Conservation (phyloP, 2,888 invertebrate species). For the Troides aeacus region DNA sequence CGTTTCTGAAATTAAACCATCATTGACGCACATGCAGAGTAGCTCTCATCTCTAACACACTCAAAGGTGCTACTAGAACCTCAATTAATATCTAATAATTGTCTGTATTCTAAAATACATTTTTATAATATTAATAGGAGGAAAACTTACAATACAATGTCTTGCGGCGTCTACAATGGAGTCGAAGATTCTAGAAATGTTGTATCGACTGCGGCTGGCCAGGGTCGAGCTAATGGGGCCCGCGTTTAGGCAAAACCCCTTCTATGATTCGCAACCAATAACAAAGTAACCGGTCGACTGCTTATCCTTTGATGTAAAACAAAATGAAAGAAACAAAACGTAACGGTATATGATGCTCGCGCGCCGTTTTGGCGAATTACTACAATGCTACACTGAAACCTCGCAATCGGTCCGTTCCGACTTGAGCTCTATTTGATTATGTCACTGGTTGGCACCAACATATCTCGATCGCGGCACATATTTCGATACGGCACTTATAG, state of each 20-base stretch:
- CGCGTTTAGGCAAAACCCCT: slow-evolving; percentile 57
- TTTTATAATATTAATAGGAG: slow-evolving; percentile 5
- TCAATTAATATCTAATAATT: slow-evolving; percentile 10
- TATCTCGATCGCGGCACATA: slow-evolving; percentile 90
- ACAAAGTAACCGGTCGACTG: slow-evolving; percentile 62
- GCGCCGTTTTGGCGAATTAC: slow-evolving; percentile 72
- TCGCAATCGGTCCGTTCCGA: slow-evolving; percentile 21
- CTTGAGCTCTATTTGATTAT: slow-evolving; percentile 67
- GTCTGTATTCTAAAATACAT: slow-evolving; percentile 14
- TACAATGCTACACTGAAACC: slow-evolving; percentile 48
- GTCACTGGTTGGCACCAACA: slow-evolving; percentile 71
- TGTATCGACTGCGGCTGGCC: slow-evolving; percentile 73
- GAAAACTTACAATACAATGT: slow-evolving; percentile 77
- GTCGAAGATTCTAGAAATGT: slow-evolving; percentile 76
- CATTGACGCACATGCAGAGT: slow-evolving; percentile 51
- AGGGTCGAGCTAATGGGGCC: slow-evolving; percentile 61
- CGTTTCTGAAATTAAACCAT: slow-evolving; percentile 76
- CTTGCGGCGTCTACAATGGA: slow-evolving; percentile 76
- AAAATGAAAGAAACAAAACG: slow-evolving; percentile 77
- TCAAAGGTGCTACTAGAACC: slow-evolving; percentile 13
- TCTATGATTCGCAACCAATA: slow-evolving; percentile 57
- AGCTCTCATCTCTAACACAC: slow-evolving; percentile 18
- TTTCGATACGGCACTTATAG: slow-evolving; percentile 64
- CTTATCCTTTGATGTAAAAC: slow-evolving; percentile 77
- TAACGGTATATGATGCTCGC: slow-evolving; percentile 61